These are phyloP conservation scores for Ophraella communa DNA, from an alignment of 2,888 invertebrate species.

Conservation along the genomic window DNA sequence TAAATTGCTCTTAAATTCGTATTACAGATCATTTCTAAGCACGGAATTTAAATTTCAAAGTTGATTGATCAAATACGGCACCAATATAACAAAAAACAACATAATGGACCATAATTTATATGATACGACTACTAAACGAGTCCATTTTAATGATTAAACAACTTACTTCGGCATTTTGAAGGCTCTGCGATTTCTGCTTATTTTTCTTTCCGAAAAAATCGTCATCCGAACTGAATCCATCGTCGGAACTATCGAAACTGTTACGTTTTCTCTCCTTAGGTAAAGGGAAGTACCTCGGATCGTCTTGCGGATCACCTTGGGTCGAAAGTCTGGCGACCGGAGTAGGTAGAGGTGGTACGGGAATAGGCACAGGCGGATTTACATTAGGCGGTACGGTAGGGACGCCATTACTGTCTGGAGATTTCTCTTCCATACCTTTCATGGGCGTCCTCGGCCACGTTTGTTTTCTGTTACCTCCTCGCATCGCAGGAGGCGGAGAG, in stretches of 20 bases:
- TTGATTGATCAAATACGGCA: too few species aligned
- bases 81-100: too few species aligned
- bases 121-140: too few species aligned
- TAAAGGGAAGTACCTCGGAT: constrained; percentile 73
- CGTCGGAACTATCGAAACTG: constrained; percentile 71
- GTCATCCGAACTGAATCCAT: constrained; percentile 68
- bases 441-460: constrained; percentile 67
- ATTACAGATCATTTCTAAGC: too few species aligned
- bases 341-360: constrained; percentile 33
- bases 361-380: constrained; percentile 12
- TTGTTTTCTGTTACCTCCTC: constrained; percentile 71
- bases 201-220: constrained; percentile 62
- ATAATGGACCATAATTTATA: too few species aligned
- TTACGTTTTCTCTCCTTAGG: constrained; percentile 75
- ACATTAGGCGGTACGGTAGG: constrained; percentile 48
- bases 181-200: constrained; percentile 37
- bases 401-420: constrained; percentile 44
- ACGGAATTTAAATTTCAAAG: too few species aligned
- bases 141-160: neutral
- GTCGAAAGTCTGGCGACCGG: constrained; percentile 53
- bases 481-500: constrained; percentile 77
- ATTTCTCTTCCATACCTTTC: constrained; percentile 43
- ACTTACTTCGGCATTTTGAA: constrained; percentile 42
- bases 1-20: too few species aligned
- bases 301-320: constrained; percentile 67